Percentiles rank a stretch among this genome's conserved stretches.
Evolutionary conservation across 2,888 invertebrate species (phyloP).

Genomic region (Theodoxus fluviatilis): DNA sequence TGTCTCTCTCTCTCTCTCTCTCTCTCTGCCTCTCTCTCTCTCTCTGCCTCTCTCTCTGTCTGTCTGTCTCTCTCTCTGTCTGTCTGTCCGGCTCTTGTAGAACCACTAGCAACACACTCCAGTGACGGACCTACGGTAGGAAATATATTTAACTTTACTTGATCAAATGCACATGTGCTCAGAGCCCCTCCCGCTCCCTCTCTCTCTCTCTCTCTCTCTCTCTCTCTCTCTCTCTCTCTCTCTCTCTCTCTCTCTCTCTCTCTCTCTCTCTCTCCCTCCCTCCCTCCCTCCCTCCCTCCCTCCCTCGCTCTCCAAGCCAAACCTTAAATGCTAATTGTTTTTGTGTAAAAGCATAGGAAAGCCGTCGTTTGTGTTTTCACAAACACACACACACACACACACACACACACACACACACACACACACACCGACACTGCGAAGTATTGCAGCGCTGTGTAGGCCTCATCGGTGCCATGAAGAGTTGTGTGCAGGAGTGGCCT

Average conservation of each 20-base stretch:
- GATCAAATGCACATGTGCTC: too few species aligned
- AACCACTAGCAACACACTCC: neutral
- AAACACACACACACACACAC: too few species aligned
- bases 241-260: neutral
- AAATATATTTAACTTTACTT: too few species aligned
- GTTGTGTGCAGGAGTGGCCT: neutral
- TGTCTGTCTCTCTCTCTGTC: neutral
- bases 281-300: neutral
- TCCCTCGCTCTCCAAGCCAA: neutral
- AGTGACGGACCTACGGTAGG: neutral
- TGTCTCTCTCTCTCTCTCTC: neutral
- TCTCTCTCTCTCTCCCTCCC: neutral
- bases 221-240: slow-evolving; percentile 11
- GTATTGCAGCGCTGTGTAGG: too few species aligned
- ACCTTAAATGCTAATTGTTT: neutral
- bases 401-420: too few species aligned
- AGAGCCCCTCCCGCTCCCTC: neutral
- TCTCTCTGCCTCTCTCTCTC: neutral
- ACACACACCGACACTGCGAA: too few species aligned
- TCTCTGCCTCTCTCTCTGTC: neutral
- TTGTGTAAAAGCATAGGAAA: neutral
- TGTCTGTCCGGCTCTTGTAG: neutral
- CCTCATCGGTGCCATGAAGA: neutral
- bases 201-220: slow-evolving; percentile 1
- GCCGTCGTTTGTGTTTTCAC: neutral